Evolutionary conservation across 2,797 vertebrate species (phyloP).

Genomic region (Austrolebias charrua): DNA sequence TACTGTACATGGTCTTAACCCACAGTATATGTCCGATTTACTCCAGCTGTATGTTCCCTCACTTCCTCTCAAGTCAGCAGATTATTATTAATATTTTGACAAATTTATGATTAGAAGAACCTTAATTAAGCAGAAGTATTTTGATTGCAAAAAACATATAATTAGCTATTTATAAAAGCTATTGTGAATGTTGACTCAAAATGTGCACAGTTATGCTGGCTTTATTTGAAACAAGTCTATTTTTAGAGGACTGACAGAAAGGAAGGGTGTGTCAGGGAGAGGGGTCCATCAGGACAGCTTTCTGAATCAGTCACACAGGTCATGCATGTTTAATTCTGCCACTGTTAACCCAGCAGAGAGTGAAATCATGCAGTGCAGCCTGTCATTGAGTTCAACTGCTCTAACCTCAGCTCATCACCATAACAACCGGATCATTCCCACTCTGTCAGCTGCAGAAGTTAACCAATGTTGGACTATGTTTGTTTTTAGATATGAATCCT

Average conservation of each 20-base stretch:
- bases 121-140: too few species aligned
- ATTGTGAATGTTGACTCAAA: too few species aligned
- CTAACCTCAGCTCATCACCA: neutral
- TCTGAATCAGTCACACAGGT: constrained; percentile 49
- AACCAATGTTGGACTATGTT: neutral
- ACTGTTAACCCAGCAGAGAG: constrained; percentile 23
- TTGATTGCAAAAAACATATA: too few species aligned
- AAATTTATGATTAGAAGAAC: too few species aligned
- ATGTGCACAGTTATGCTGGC: too few species aligned
- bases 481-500: neutral
- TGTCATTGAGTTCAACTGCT: constrained; percentile 10
- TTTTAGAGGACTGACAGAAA: neutral
- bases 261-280: constrained; percentile 2
- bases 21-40: too few species aligned
- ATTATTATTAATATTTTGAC: too few species aligned
- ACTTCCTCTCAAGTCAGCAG: too few species aligned
- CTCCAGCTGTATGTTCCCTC: too few species aligned
- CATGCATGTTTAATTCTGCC: constrained; percentile 42
- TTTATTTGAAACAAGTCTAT: neutral
- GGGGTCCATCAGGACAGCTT: constrained; percentile 15
- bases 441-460: neutral
- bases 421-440: neutral
- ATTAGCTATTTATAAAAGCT: too few species aligned
- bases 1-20: too few species aligned
- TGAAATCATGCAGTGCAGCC: constrained; percentile 4